Base-by-base conservation (phyloP, 1,140 invertebrate genomes). In the Hylaeus anthracinus region DNA sequence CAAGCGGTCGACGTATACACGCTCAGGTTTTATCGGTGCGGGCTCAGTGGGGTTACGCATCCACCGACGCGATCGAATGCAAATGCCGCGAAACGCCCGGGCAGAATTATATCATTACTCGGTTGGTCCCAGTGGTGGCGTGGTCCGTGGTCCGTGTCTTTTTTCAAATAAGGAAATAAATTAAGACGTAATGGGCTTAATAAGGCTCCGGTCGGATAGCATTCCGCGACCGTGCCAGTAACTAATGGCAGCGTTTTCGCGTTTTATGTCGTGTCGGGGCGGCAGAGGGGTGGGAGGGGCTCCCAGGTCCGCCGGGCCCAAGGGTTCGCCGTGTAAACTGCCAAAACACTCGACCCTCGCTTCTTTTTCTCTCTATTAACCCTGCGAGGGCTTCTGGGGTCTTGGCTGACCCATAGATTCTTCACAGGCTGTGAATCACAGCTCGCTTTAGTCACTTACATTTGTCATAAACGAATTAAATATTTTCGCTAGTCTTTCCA, bases 181-280 rank as follows among this genome's bases (percentile, higher is more conserved):
- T 86, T 86, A 86, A 86, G 84, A 86, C 72, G 72, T 86, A 86
- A 86, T 83, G 81, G 85, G 76, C 85, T 86, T 86, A 86, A 86
- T 83, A 86, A 86, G 85, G 81, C 84, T 77, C 72, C 77, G 73
- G n/a, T 65, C 55, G 84, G 76, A 86, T 86, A 75, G 85, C 84
- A 86, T 86, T 86, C 84, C 81, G 73, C 76, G 85, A 72, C 81
- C 81, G 72, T 77, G 70, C 77, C 84, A 70, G 84, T 86, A 83
- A 86, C 81, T 86, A 86, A 86, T 86, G 85, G 64, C 84, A 65
- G 72, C 81, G 70, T 83, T 86, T 83, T 72, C 69, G 72, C 80
- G 74, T 88, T 85, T 87, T 88, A 87, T 87, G 72, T 77, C 72
- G 65, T 67, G 73, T 80, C 81, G 56, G 8, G 61, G 45, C 37